A percentile compares a stretch with the other conserved stretches of the same genome.
These are phyloP conservation scores for Agonopterix alstromeriana DNA, from an alignment of 2,888 invertebrate species.

Conservation along the genomic window DNA sequence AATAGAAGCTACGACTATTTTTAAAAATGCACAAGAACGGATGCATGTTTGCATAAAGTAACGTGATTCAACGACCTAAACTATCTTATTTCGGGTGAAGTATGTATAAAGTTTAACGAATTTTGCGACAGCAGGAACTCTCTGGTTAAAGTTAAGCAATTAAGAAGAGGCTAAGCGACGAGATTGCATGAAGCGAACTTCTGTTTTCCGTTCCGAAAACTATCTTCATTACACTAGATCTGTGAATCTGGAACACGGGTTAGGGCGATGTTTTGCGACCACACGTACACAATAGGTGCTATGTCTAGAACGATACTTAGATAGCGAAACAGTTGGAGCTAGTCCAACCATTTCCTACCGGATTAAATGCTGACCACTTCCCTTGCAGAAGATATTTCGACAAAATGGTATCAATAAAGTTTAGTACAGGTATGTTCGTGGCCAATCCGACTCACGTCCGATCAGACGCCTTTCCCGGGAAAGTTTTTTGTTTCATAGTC, in stretches of 20 bases:
- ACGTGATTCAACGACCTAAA: not conserved
- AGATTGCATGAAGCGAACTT: conserved; percentile 64
- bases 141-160: conserved; percentile 68
- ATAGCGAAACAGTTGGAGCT: conserved; percentile 1
- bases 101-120: conserved; percentile 57
- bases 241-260: conserved; percentile 31
- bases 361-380: conserved; percentile 2
- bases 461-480: too few relatives aligned
- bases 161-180: conserved; percentile 63
- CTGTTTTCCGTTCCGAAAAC: conserved; percentile 66
- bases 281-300: not conserved
- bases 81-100: conserved; percentile 36
- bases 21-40: not conserved
- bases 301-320: not conserved
- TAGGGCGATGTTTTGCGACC: conserved; percentile 10
- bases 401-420: too few relatives aligned
- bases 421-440: too few relatives aligned
- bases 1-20: not conserved
- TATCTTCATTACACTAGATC: conserved; percentile 65
- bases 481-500: too few relatives aligned
- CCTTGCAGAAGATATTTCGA: not conserved
- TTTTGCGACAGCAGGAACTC: conserved; percentile 42
- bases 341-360: conserved; percentile 1
- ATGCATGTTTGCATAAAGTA: not conserved
- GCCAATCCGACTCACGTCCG: too few relatives aligned